Conservation (phyloP, 2,888 invertebrate species). For the Cepaea hortensis region DNA sequence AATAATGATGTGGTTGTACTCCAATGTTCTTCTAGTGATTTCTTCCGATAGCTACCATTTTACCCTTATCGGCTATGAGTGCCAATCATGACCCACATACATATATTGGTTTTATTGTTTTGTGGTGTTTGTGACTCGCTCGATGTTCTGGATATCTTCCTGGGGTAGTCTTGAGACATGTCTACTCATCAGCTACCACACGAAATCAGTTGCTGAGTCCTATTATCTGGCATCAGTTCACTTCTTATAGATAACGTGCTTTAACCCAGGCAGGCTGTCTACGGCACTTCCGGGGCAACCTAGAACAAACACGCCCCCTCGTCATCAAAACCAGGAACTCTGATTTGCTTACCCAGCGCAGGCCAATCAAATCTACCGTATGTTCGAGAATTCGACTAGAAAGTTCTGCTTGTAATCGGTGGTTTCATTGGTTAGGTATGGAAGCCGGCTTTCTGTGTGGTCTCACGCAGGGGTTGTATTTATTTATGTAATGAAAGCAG, state of each 20-base stretch:
- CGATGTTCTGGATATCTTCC: no score
- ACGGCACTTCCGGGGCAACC: neutral
- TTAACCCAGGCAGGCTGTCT: neutral
- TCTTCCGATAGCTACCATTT: no score
- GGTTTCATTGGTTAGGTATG: neutral
- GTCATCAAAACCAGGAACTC: conserved; percentile 3
- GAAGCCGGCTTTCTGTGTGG: neutral
- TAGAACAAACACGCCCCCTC: neutral
- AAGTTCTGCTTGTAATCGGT: neutral
- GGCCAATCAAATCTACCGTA: conserved; percentile 11
- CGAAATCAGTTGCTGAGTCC: no score
- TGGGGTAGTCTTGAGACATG: no score
- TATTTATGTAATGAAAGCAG: neutral
- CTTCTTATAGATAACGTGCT: neutral
- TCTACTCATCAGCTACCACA: no score
- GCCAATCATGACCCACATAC: no score
- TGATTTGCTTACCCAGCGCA: conserved; percentile 27
- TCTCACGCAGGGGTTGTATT: neutral
- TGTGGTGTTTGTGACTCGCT: no score
- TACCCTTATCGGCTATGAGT: no score
- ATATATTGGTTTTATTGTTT: no score
- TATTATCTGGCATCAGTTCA: no score
- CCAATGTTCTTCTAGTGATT: no score
- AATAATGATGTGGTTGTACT: no score
- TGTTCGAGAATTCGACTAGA: neutral